phyloP scores from a whole-genome alignment of 2,113 vertebrate genomes.

The Urocolius indicus region DNA sequence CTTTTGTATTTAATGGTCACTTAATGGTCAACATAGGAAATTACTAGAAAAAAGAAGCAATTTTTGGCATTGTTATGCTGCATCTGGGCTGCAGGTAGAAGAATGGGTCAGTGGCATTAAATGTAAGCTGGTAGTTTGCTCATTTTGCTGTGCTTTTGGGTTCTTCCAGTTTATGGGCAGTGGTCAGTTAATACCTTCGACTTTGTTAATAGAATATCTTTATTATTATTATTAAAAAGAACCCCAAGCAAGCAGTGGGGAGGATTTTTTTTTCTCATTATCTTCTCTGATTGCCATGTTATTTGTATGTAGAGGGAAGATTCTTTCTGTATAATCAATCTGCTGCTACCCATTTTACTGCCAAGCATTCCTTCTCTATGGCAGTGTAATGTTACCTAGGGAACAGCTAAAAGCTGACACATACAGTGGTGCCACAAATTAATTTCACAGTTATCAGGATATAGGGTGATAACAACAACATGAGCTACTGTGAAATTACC shows the following conservation, averaged over 20 bases:
- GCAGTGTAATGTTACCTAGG: constrained; percentile 79
- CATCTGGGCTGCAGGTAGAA: background rate
- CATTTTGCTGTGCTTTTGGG: constrained; percentile 25
- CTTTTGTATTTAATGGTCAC: background rate
- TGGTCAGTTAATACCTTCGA: background rate
- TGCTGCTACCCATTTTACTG: constrained; percentile 71
- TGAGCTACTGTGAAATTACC: constrained; percentile 76
- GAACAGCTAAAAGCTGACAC: constrained; percentile 77
- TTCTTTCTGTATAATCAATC: constrained; percentile 68
- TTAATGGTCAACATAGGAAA: background rate
- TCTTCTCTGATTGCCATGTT: constrained; percentile 37
- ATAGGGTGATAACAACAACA: constrained; percentile 73
- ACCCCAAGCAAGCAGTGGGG: background rate
- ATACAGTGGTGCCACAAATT: constrained; percentile 77
- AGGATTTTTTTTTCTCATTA: background rate
- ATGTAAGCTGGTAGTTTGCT: constrained; percentile 11
- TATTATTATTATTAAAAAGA: background rate
- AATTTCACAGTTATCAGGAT: constrained; percentile 82
- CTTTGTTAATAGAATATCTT: background rate
- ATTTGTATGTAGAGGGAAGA: constrained; percentile 63
- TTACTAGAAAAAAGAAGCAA: background rate
- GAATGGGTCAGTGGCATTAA: background rate
- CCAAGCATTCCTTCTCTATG: constrained; percentile 73
- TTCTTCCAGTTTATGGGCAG: background rate
- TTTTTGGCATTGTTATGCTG: background rate